Percentiles rank a stretch among this genome's conserved stretches.
Evolutionary conservation across 2,113 vertebrate genomes (phyloP).

Genomic region (Ammodytes marinus): DNA sequence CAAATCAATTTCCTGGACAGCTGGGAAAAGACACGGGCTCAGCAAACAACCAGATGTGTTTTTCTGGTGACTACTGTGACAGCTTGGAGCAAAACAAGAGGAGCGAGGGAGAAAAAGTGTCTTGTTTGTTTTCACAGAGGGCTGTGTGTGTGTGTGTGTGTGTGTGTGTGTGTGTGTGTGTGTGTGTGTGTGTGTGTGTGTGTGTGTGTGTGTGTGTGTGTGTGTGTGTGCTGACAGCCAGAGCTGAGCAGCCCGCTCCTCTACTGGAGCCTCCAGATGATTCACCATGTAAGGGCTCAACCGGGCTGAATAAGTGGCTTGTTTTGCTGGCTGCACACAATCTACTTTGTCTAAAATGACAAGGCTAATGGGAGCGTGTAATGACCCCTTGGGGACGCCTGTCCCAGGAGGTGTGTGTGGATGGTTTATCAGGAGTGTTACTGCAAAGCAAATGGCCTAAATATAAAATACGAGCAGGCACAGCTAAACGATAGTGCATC

Average conservation of each 20-base stretch:
- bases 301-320: slow-evolving; percentile 58
- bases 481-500: slow-evolving; percentile 28
- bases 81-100: slow-evolving; percentile 56
- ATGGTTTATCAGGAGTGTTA: slow-evolving; percentile 37
- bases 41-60: slow-evolving; percentile 49
- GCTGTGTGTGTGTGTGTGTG: background rate
- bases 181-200: slow-evolving; percentile 16
- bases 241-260: slow-evolving; percentile 46
- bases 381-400: slow-evolving; percentile 45
- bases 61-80: slow-evolving; percentile 56
- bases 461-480: slow-evolving; percentile 5
- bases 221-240: slow-evolving; percentile 49
- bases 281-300: slow-evolving; percentile 53
- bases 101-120: slow-evolving; percentile 15
- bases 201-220: no score
- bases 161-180: slow-evolving; percentile 34
- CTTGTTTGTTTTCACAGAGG: slow-evolving; percentile 59
- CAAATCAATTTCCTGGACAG: slow-evolving; percentile 56
- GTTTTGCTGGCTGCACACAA: slow-evolving; percentile 45
- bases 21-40: slow-evolving; percentile 37
- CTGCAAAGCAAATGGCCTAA: slow-evolving; percentile 48
- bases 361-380: slow-evolving; percentile 57
- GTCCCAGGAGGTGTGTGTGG: slow-evolving; percentile 22
- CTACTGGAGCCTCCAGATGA: slow-evolving; percentile 53
- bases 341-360: slow-evolving; percentile 58